Conservation (phyloP, 2,113 vertebrate genomes). For the Polypterus senegalus region DNA sequence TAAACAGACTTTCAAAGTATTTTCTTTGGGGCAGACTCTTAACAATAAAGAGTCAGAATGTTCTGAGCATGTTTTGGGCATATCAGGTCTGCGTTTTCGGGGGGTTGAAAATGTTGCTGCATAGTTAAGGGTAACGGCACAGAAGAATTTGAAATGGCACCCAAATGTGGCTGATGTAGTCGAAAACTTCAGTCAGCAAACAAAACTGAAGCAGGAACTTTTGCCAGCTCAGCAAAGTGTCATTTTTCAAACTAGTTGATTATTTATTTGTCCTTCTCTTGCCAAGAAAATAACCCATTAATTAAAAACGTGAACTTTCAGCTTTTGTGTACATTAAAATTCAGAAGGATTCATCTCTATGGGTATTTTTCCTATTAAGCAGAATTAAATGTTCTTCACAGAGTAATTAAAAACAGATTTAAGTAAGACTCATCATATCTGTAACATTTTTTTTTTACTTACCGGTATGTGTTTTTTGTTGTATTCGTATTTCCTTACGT, state of each 20-base stretch:
- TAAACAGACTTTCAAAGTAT: background rate
- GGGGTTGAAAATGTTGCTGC: background rate
- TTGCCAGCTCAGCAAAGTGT: slow-evolving; percentile 22
- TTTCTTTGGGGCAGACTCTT: background rate
- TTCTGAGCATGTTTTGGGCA: background rate
- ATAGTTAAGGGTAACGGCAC: background rate
- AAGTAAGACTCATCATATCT: background rate
- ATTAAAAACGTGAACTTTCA: slow-evolving; percentile 14
- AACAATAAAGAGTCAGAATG: background rate
- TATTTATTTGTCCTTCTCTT: slow-evolving; percentile 23
- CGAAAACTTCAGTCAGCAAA: slow-evolving; percentile 15
- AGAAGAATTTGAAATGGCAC: background rate
- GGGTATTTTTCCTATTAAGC: background rate
- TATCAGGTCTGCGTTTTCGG: background rate
- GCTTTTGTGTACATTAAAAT: background rate
- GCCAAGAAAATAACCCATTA: slow-evolving; percentile 27
- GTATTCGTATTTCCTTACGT: background rate
- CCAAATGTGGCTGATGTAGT: slow-evolving; percentile 19
- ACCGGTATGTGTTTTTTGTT: background rate
- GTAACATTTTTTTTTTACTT: background rate
- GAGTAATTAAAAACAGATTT: background rate
- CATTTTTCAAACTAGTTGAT: slow-evolving; percentile 22
- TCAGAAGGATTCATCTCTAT: background rate
- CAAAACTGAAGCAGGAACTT: slow-evolving; percentile 31
- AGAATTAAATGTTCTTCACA: background rate